Conservation (phyloP, 2,888 invertebrate species). For the Diaperis boleti region DNA sequence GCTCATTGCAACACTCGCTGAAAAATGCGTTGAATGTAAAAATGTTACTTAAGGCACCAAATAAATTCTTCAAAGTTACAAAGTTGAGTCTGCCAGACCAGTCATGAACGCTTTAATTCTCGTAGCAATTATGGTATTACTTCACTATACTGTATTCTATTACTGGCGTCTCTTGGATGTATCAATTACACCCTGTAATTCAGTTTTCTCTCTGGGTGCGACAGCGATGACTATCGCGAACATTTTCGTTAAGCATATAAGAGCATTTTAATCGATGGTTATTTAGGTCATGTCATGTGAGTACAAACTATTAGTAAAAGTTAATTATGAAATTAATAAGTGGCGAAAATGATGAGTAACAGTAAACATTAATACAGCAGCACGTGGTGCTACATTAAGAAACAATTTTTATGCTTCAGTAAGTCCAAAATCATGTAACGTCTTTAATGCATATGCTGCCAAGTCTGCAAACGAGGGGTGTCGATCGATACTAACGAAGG, state of each 20-base stretch:
- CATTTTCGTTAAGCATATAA: background rate
- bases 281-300: constrained; percentile 8
- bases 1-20: too few relatives aligned
- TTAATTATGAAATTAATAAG: constrained; percentile 27
- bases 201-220: background rate
- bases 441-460: constrained; percentile 3
- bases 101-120: too few relatives aligned
- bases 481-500: constrained; percentile 24
- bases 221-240: background rate
- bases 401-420: background rate
- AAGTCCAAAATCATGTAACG: background rate
- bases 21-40: too few relatives aligned
- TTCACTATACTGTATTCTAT: too few relatives aligned
- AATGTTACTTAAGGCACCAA: too few relatives aligned
- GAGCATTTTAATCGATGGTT: constrained; percentile 1
- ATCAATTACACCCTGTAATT: background rate
- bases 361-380: background rate
- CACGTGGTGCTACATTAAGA: too few relatives aligned
- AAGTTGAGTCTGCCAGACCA: too few relatives aligned
- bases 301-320: background rate
- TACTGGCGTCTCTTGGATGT: background rate
- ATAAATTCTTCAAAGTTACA: too few relatives aligned
- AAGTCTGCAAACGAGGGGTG: constrained; percentile 7
- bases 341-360: constrained; percentile 5
- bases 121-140: too few relatives aligned